Base-by-base conservation (phyloP, 2,888 invertebrate genomes). In the Rhamphomyia laevipes region DNA sequence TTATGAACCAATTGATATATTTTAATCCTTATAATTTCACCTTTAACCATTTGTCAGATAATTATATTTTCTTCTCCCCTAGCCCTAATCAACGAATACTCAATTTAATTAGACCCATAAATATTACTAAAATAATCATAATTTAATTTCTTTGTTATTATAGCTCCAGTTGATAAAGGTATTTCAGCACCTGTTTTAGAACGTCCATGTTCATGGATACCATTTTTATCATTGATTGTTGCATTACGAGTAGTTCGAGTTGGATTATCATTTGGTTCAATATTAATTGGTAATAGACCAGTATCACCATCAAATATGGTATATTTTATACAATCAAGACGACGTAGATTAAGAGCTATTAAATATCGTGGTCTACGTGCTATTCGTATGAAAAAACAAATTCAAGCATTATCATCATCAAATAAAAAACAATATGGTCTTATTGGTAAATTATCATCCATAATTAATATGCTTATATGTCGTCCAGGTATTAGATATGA, bases 161-260 rank as follows among this genome's bases (percentile, higher is more conserved):
- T 41, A 35, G 13, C 37, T 45, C 51, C 16, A 27, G 27, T 46
- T 11, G 49, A 43, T 21, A 51, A 44, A 57, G 55, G 17, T 11
- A 41, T 12, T 4, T 7, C 21, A 41, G 7, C 21, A 37, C 38
- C 37, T 27, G 11, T 46, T n/a, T 55, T 65, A 33, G 58, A 64
- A 10, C 61, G 69, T 30, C 69, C 69, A 0, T 52, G 69, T 41
- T 63, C 66, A 2, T 70, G 69, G 69, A 43, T 59, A 12, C 59
- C 63, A 2, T 70, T 70, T 43, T 53, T 70, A 10, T 46, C 59
- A 31, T 52, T 68, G 43, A 65, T 70, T 48, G 33, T 68, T 6
- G 23, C 56, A 46, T 43, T 70, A 51, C 66, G 69, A 18, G 33
- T 62, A 15, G 51, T 59, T 1, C 62, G 69, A 45, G 50, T 63